A percentile compares a stretch with the other conserved stretches of the same genome.
These are phyloP conservation scores for Agonopterix subpropinquella DNA, from an alignment of 2,888 invertebrate species.

Conservation along the genomic window DNA sequence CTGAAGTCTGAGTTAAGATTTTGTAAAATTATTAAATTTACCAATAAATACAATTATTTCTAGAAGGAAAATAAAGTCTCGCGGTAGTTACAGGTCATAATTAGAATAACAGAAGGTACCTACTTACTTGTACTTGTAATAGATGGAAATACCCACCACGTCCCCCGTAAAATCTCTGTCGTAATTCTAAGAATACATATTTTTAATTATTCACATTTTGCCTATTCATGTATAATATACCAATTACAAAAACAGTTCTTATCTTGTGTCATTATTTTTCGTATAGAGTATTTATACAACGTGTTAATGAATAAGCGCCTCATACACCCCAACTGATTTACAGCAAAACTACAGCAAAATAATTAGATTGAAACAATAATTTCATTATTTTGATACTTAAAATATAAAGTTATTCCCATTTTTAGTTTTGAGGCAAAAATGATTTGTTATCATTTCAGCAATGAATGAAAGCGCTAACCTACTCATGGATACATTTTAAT, in stretches of 20 bases:
- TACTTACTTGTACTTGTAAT: conserved; percentile 54
- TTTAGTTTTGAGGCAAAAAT: no score
- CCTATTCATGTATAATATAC: conserved; percentile 74
- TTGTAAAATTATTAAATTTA: conserved; percentile 27
- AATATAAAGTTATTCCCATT: no score
- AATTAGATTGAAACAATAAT: no score
- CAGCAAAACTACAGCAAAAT: no score
- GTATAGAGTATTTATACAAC: conserved; percentile 10
- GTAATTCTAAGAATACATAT: conserved; percentile 58
- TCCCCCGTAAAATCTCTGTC: conserved; percentile 43
- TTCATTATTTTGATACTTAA: no score
- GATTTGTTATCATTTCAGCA: no score
- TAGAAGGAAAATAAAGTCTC: conserved; percentile 22
- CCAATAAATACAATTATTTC: conserved; percentile 23
- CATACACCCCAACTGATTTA: no score
- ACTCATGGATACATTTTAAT: no score
- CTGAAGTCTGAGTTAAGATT: conserved; percentile 47
- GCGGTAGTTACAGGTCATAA: conserved; percentile 17
- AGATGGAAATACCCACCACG: conserved; percentile 43
- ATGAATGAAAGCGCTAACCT: no score
- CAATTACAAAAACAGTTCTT: conserved; percentile 57
- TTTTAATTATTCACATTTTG: conserved; percentile 72
- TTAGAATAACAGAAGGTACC: conserved; percentile 27
- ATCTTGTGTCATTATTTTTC: conserved; percentile 41
- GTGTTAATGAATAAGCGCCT: no score